Evolutionary conservation across 1,140 invertebrate species (phyloP).

Genomic region (Anoplophora glabripennis): DNA sequence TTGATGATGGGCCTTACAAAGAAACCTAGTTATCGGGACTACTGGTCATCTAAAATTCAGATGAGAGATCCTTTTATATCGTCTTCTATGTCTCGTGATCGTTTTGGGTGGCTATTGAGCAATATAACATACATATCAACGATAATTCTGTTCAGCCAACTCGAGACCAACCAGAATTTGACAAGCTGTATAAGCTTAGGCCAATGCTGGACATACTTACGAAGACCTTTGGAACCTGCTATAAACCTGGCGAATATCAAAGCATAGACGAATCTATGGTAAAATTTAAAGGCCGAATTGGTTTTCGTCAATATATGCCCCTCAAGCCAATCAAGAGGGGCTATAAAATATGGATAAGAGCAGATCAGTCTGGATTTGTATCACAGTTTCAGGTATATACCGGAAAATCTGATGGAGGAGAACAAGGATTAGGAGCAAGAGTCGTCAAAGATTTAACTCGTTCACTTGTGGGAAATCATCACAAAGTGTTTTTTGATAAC

Average conservation of each 20-base stretch:
- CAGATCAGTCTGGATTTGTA: conserved; percentile 42
- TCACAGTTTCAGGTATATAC: conserved; percentile 27
- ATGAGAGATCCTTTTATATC: not conserved
- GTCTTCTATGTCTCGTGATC: not conserved
- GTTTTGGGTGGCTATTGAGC: no score
- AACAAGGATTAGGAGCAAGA: conserved; percentile 39
- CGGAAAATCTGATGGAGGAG: conserved; percentile 7
- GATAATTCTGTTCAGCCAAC: no score
- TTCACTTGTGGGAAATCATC: conserved; percentile 32
- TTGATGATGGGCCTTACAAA: not conserved
- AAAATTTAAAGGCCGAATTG: conserved; percentile 43
- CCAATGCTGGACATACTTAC: no score
- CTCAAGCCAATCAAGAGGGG: conserved; percentile 51
- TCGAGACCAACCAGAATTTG: not conserved
- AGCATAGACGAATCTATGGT: conserved; percentile 45
- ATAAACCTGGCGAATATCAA: no score
- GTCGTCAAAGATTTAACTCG: conserved; percentile 42
- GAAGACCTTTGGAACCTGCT: no score
- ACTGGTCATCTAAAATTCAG: not conserved
- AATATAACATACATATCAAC: no score
- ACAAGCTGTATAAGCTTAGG: no score
- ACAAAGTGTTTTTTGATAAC: conserved; percentile 43
- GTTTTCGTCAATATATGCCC: conserved; percentile 49
- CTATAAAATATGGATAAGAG: conserved; percentile 44
- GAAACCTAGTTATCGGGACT: not conserved